Percentiles rank a stretch among this genome's conserved stretches.
Conservation (phyloP, 2,113 vertebrate species). For the Miniopterus natalensis region DNA sequence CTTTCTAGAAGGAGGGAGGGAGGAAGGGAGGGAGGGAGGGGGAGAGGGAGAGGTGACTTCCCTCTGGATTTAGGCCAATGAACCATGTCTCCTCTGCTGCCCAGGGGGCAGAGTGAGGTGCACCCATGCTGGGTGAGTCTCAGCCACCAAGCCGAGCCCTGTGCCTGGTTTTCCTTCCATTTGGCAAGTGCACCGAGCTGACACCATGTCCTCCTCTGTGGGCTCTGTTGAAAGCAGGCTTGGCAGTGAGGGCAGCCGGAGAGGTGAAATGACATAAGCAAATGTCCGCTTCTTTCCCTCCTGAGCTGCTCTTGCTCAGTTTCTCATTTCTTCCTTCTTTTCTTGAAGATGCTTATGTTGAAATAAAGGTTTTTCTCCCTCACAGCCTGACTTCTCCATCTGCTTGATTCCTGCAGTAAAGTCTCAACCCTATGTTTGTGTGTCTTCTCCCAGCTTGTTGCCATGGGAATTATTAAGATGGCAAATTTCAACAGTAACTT, state of each 20-base stretch:
- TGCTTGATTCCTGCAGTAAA: conserved; percentile 64
- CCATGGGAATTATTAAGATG: conserved; percentile 75
- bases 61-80: not conserved
- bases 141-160: not conserved
- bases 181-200: not conserved
- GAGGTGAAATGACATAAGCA: not conserved
- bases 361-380: conserved; percentile 60
- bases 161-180: not conserved
- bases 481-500: conserved; percentile 65
- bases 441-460: conserved; percentile 74
- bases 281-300: not conserved
- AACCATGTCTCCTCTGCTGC: not conserved
- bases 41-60: not conserved
- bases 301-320: not conserved
- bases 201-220: not conserved
- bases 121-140: not conserved
- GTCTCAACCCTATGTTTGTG: conserved; percentile 63
- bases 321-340: conserved; percentile 62
- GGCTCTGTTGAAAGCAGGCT: not conserved
- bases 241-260: not conserved
- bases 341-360: conserved; percentile 43
- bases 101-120: not conserved
- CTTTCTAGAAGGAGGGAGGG: too few species aligned
- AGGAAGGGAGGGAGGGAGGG: too few species aligned
- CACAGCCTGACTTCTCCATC: conserved; percentile 60